Conservation (phyloP, 2,888 invertebrate genomes). For the Cryptus viduatorius region DNA sequence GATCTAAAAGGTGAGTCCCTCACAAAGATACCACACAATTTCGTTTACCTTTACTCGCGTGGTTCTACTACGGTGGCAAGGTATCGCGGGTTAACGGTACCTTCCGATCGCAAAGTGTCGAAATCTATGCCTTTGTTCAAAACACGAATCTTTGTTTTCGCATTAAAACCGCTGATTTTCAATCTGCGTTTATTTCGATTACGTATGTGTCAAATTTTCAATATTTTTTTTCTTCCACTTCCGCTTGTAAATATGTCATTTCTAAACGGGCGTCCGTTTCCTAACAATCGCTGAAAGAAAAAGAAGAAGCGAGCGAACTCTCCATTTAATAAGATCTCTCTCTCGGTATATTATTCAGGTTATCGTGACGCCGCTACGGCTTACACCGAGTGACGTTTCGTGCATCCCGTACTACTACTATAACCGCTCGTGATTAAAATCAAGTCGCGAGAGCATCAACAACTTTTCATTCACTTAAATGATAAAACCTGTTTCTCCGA, state of each 20-base stretch:
- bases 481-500: conserved; percentile 41
- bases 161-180: neutral
- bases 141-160: neutral
- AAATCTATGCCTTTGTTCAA: neutral
- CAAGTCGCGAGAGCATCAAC: conserved; percentile 31
- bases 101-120: neutral
- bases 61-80: conserved; percentile 10
- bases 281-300: neutral
- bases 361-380: conserved; percentile 6
- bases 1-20: conserved; percentile 66
- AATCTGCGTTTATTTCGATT: neutral
- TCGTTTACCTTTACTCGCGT: conserved; percentile 45
- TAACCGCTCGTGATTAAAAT: conserved; percentile 40
- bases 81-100: conserved; percentile 30
- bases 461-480: conserved; percentile 58
- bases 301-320: conserved; percentile 1
- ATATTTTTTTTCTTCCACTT: too few relatives aligned
- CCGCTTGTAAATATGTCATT: too few relatives aligned
- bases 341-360: neutral
- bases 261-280: too few relatives aligned
- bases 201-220: conserved; percentile 18
- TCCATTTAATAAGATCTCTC: neutral
- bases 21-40: conserved; percentile 25
- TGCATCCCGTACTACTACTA: conserved; percentile 29
- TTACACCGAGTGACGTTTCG: conserved; percentile 55